Evolutionary conservation across 2,113 vertebrate genomes (phyloP), one percentile per base, ranked within the genome.

Genomic region (Lycaon pictus): DNA sequence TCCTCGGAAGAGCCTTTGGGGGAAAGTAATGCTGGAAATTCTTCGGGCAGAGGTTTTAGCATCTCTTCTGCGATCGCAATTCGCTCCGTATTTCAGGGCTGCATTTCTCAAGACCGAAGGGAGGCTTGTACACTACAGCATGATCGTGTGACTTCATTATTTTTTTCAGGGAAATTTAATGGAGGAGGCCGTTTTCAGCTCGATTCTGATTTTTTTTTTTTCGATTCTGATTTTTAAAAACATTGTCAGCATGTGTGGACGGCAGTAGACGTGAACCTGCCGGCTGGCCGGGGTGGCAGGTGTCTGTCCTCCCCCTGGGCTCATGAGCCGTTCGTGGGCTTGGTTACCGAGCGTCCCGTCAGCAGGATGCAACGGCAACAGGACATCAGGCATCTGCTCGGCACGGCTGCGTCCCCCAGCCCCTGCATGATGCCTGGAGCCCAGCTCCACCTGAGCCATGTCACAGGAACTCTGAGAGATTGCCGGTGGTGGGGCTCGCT

Each of bases 1-100:
- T 63, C 79, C 96, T 98, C 62, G 51, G 89, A 55, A 96, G 95
- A 85, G 96, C 96, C 72, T 35, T 89, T 56, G 90, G 91, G 67
- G 76, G 67, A 97, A 56, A 90, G 77, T 62, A 11, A 25, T 43
- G 25, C 48, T 90, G 62, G 92, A 94, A 96, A 81, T 94, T 60
- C 77, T 92, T 77, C 32, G 4, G 20, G 63, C 88, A 86, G 29
- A 83, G 95, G 56, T 93, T 97, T 69, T 67, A 92, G 56, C 65
- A 67, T 97, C 83, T 86, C 3, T 95, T 80, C 43, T 72, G 79
- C 81, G 84, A 77, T 98, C 98, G 95, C 91, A 97, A 67, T 87
- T 87, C 29, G 85, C 48, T 76, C 58, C 74, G 0, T 53, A 29
- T 96, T 97, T 84, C 94, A 82, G 67, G 43, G 10, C 10, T 3